Evolutionary conservation across 2,113 vertebrate species (phyloP), one percentile per base, ranked within the genome.

Genomic region (Tragulus kanchil): DNA sequence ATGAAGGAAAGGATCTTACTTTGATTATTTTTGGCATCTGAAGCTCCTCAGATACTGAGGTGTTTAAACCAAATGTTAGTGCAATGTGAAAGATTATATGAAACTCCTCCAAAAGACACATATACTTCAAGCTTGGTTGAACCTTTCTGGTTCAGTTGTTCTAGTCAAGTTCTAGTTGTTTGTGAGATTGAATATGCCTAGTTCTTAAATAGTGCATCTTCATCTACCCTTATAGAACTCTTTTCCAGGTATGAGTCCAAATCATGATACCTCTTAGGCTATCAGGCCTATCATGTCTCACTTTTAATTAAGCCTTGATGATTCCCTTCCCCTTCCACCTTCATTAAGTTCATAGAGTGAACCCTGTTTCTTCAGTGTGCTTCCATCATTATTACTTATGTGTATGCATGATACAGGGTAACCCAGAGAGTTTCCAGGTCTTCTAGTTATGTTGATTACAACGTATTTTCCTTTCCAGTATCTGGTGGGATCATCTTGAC

Each of bases 41-140:
- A 93, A 85, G 13, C 64, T 90, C 28, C 56, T 95, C 26, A 61
- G 8, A 83, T 89, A 75, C 5, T 84, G 54, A 88, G 25, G 25
- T 65, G n/a, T 92, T 92, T 81, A 85, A 96, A 71, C 48, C 45
- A 79, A 21, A 86, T 92, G 16, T 90, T 95, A 92, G 36, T n/a
- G 23, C 65, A 45, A 25, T 59, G 71, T 83, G n/a, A 75, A 36
- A 73, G 59, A 42, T 94, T 91, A 28, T 28, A 21, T 71, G 42
- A 61, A 73, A 75, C 8, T 8, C 13, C 45, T 93, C 48, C 25
- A 52, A 45, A 90, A 90, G 58, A 87, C 58, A 62, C 16, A 54
- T 45, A 25, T 45, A 25, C 17, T 8, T 67, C 3, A 95, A 45
- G 8, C 50, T 65, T 92, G 23, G 21, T 75, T 36, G 9, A 28